These are phyloP conservation scores for Procavia capensis DNA, from an alignment of 2,113 vertebrate genomes.

Conservation along the genomic window DNA sequence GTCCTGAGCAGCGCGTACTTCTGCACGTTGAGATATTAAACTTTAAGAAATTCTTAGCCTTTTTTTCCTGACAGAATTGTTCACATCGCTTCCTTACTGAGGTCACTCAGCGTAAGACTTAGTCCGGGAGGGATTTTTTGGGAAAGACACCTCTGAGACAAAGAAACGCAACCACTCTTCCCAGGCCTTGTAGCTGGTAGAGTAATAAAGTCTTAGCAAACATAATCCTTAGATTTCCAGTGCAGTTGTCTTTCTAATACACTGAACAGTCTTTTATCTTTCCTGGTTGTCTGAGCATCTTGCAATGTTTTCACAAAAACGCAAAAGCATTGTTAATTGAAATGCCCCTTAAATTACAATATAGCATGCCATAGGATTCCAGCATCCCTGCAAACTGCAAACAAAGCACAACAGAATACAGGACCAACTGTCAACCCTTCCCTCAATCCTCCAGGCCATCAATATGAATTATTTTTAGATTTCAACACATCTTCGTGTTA, in stretches of 20 bases:
- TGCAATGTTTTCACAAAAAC: background rate
- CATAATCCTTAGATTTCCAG: background rate
- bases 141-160: background rate
- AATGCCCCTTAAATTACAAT: background rate
- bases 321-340: background rate
- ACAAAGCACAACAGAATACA: background rate
- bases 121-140: background rate
- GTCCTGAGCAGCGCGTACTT: background rate
- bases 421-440: rapidly evolving
- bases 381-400: background rate
- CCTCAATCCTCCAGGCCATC: background rate
- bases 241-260: background rate
- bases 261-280: background rate
- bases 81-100: background rate
- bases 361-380: background rate
- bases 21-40: background rate
- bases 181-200: background rate
- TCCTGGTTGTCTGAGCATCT: background rate
- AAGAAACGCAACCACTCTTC: background rate
- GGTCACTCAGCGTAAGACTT: background rate
- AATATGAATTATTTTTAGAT: background rate
- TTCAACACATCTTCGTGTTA: background rate
- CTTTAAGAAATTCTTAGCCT: background rate
- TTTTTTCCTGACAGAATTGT: background rate
- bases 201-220: background rate